Evolutionary conservation across 1,140 invertebrate genomes (phyloP).

Genomic region (Lepeophtheirus salmonis): DNA sequence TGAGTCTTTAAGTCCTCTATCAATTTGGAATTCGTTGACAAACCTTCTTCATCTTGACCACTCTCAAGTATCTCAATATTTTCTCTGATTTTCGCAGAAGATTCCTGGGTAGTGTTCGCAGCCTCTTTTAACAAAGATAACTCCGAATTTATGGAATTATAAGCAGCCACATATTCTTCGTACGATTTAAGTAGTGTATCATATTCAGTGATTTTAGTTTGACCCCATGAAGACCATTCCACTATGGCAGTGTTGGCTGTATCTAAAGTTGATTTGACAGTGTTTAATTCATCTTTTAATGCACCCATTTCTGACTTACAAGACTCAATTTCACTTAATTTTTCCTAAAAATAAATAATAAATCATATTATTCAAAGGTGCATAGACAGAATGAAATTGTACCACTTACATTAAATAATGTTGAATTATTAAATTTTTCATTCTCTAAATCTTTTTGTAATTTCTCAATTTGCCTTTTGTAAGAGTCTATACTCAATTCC

Average conservation of each 20-base stretch:
- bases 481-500: neutral
- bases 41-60: too few species aligned
- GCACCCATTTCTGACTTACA: neutral
- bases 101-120: neutral
- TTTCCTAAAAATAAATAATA: neutral
- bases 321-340: neutral
- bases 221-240: conserved; percentile 4
- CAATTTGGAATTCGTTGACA: neutral
- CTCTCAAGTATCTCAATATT: neutral
- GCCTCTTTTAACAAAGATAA: neutral
- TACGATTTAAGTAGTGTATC: conserved; percentile 1
- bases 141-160: conserved; percentile 5
- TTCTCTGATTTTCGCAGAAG: neutral
- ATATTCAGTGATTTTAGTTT: conserved; percentile 5
- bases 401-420: neutral
- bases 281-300: neutral
- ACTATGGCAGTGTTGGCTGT: neutral
- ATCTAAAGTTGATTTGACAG: neutral
- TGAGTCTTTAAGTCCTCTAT: neutral
- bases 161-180: conserved; percentile 6
- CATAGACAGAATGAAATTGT: neutral
- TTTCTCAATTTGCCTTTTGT: neutral
- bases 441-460: neutral
- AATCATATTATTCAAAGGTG: too few species aligned
- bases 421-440: neutral